A percentile compares a stretch with the other conserved stretches of the same genome.
phyloP scores from a whole-genome alignment of 1,140 invertebrate species.

The Sminthurides bifidus region DNA sequence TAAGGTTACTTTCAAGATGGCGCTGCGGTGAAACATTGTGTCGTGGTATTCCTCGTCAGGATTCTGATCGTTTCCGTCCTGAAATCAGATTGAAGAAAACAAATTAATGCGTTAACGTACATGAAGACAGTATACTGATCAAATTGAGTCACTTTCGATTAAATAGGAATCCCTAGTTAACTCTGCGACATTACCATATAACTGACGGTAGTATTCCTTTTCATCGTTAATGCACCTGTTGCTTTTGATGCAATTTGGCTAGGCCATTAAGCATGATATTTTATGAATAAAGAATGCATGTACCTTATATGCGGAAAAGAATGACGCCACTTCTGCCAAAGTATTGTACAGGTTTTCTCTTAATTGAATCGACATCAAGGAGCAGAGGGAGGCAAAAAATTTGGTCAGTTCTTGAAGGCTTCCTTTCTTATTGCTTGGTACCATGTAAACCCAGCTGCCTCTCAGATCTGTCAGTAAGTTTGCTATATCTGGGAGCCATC shows the following conservation, averaged over 20 bases:
- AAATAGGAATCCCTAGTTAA: background rate
- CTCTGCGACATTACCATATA: background rate
- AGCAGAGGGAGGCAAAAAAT: slow-evolving; percentile 59
- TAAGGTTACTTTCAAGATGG: slow-evolving; percentile 54
- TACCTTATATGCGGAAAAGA: slow-evolving; percentile 48
- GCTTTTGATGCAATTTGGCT: background rate
- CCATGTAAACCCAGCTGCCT: slow-evolving; percentile 52
- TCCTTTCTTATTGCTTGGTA: slow-evolving; percentile 47
- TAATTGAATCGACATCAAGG: slow-evolving; percentile 67
- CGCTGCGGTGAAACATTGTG: slow-evolving; percentile 49
- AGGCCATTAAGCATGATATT: background rate
- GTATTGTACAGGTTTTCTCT: slow-evolving; percentile 62
- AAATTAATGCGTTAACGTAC: too few relatives aligned
- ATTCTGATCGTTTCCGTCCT: slow-evolving; percentile 60
- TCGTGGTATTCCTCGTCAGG: slow-evolving; percentile 51
- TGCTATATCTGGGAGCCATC: slow-evolving; percentile 61
- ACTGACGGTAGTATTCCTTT: background rate
- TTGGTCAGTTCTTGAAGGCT: slow-evolving; percentile 47
- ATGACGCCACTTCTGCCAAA: slow-evolving; percentile 56
- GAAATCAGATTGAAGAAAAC: slow-evolving; percentile 23
- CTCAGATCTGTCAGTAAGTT: slow-evolving; percentile 54
- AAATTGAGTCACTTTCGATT: background rate
- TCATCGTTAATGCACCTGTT: background rate
- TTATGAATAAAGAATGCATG: background rate
- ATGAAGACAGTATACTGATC: background rate